Evolutionary conservation across 2,888 invertebrate species (phyloP), one percentile per base, ranked within the genome.

Genomic region (Metellina segmentata): DNA sequence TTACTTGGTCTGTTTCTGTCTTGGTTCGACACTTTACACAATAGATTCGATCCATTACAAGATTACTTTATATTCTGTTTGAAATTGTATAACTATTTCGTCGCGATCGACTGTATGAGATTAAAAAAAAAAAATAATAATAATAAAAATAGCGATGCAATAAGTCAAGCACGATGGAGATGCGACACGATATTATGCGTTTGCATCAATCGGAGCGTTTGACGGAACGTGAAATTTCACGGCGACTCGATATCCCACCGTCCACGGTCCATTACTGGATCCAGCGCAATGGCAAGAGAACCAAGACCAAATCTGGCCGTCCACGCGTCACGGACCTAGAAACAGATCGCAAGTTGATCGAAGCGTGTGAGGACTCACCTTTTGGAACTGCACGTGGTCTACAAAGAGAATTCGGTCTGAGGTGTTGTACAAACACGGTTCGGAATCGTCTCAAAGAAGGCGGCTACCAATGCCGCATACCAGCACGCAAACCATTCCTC

Each of bases 401-500:
- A 7, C 0, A 11, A 11, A 48, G 13, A 11, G n/a, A n/a, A n/a
- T n/a, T 6, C 0, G 20, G 69, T 6, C 16, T 77, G 13, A 0
- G 19, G 0, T 52, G 75, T 19, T 70, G 53, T 34, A 78, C 74
- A 11, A 71, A 78, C n/a, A 83, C 78, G 1, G 53, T 89, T 0
- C 77, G 78, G 1, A 75, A 71, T n/a, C 89, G 89, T 7, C 52
- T 83, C 7, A 82, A 83, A 34, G 78, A 70, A 71, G 19, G 49
- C 51, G 83, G 89, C 7, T 51, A 78, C 7, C 53, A 71, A 13
- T 81, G 53, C 13, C 78, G 75, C 5, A 48, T 49, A 0, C 78
- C 83, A 5, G 89, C 78, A 0, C 89, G 77, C 0, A 89, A 89
- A 83, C 19, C 72, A n/a, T n/a, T n/a, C n/a, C n/a, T n/a, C n/a